phyloP scores from a whole-genome alignment of 2,797 vertebrate species.

The Loris lydekkerianus region DNA sequence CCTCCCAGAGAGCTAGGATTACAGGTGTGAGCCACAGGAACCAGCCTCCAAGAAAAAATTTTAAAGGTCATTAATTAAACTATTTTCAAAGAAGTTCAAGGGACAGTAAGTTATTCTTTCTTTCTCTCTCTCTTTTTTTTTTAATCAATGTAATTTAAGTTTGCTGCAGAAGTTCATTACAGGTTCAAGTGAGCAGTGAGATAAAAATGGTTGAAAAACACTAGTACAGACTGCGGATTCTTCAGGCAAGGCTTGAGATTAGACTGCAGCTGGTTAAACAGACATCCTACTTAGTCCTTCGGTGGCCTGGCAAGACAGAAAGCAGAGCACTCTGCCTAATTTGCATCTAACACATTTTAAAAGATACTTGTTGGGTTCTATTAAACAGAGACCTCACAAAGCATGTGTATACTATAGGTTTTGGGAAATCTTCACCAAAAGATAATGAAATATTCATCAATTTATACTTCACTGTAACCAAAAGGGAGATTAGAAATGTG shows the following conservation, averaged over 20 bases:
- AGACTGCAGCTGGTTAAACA: neutral
- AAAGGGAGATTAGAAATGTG: conserved; percentile 32
- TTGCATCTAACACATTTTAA: neutral
- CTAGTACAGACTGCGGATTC: neutral
- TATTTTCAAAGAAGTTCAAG: too few species aligned
- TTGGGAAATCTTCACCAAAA: conserved; percentile 25
- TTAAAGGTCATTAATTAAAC: too few species aligned
- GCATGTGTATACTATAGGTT: neutral
- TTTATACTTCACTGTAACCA: neutral
- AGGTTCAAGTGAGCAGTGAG: too few species aligned
- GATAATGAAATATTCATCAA: neutral
- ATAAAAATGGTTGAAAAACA: too few species aligned
- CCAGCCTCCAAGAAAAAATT: too few species aligned
- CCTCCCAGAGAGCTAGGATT: too few species aligned
- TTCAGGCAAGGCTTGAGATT: neutral
- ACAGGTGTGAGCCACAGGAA: too few species aligned
- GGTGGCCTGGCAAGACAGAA: neutral
- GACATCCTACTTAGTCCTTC: neutral
- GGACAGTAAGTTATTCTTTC: too few species aligned
- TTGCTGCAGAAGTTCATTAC: too few species aligned
- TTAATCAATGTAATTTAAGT: too few species aligned
- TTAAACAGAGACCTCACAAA: neutral
- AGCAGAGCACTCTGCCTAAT: neutral
- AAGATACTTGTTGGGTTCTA: neutral
- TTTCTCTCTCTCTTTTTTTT: too few species aligned